Evolutionary conservation across 2,888 invertebrate species (phyloP).

Genomic region (Chymomyza fuscimana): DNA sequence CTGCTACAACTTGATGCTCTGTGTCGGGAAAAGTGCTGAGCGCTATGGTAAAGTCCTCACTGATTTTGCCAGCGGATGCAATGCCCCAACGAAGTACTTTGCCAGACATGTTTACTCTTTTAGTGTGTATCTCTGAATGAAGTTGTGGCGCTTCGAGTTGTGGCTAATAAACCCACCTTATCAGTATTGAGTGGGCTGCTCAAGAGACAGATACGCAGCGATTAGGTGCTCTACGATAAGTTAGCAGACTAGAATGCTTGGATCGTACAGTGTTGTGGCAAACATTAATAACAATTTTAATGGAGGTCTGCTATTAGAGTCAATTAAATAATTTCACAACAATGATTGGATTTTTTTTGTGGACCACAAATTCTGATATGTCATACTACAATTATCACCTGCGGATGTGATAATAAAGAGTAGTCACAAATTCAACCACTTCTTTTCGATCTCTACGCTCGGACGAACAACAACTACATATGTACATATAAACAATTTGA

Average conservation of each 20-base stretch:
- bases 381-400: background rate
- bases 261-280: background rate
- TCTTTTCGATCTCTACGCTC: background rate
- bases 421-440: background rate
- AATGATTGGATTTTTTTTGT: background rate
- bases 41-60: slow-evolving; percentile 90
- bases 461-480: no score
- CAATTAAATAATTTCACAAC: background rate
- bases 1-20: slow-evolving; percentile 87
- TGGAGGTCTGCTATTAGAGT: background rate
- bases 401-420: background rate
- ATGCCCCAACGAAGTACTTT: slow-evolving; percentile 87
- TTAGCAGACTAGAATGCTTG: background rate
- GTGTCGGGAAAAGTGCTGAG: slow-evolving; percentile 83
- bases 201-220: background rate
- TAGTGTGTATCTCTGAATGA: slow-evolving; percentile 33
- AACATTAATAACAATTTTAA: background rate
- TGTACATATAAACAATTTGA: no score
- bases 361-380: background rate
- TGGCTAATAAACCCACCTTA: background rate
- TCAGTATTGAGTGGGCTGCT: background rate
- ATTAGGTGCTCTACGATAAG: background rate
- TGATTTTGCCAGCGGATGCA: slow-evolving; percentile 90
- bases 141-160: background rate
- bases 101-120: slow-evolving; percentile 37